Conservation (phyloP, 2,113 vertebrate species). For the Aythya baeri region DNA sequence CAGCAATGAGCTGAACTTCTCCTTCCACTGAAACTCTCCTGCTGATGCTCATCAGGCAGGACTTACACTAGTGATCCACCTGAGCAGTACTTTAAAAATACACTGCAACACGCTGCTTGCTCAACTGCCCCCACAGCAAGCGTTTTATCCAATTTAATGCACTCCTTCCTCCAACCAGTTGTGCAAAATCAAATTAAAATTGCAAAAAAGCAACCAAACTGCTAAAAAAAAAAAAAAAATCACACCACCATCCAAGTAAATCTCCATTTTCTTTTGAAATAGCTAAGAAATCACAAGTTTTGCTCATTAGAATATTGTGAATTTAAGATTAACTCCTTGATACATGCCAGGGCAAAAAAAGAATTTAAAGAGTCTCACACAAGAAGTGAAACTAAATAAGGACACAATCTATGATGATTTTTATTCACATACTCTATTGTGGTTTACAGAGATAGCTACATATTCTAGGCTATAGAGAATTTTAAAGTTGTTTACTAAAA, state of each 20-base stretch:
- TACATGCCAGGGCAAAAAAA: neutral
- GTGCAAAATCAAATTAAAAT: neutral
- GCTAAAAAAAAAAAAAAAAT: neutral
- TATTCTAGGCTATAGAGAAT: neutral
- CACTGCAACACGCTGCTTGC: neutral
- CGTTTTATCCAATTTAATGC: neutral
- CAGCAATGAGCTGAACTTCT: neutral
- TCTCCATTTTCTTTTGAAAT: neutral
- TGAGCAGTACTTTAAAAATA: neutral
- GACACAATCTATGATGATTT: neutral
- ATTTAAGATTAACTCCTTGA: neutral
- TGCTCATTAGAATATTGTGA: neutral
- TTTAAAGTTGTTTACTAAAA: neutral
- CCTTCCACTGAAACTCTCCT: neutral
- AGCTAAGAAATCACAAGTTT: neutral
- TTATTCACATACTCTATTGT: neutral
- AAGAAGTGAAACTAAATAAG: neutral
- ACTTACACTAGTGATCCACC: neutral
- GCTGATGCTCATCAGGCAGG: neutral
- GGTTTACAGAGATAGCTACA: neutral
- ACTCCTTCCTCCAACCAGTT: neutral
- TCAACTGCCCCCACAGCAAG: neutral
- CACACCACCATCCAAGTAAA: neutral
- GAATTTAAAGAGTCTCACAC: neutral
- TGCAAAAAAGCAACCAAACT: neutral